A percentile compares a stretch with the other conserved stretches of the same genome.
Conservation (phyloP, 1,140 invertebrate species). For the Gerris buenoi region DNA sequence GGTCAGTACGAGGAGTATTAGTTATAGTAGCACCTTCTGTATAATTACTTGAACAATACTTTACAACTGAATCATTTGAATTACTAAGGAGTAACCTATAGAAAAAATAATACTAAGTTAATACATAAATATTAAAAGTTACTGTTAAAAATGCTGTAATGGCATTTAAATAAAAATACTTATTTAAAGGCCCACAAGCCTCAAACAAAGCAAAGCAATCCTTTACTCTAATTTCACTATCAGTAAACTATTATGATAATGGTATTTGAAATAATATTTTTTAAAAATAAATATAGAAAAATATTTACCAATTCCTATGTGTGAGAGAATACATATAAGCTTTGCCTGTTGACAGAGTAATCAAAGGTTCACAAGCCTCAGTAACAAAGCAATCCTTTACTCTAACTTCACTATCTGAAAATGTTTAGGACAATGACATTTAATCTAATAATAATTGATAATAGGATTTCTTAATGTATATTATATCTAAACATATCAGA, state of each 20-base stretch:
- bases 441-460: too few relatives aligned
- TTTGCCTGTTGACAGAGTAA: conserved; percentile 48
- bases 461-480: too few relatives aligned
- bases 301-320: conserved; percentile 43
- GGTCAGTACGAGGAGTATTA: conserved; percentile 7
- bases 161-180: too few relatives aligned
- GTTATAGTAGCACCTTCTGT: conserved; percentile 11
- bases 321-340: conserved; percentile 48
- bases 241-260: too few relatives aligned
- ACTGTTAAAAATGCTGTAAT: too few relatives aligned
- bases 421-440: too few relatives aligned
- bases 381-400: conserved; percentile 41
- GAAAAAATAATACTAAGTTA: too few relatives aligned
- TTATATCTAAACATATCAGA: too few relatives aligned
- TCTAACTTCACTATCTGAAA: conserved; percentile 27
- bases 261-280: conserved; percentile 12
- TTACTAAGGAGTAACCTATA: conserved; percentile 36
- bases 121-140: too few relatives aligned
- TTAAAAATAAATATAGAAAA: conserved; percentile 5
- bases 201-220: too few relatives aligned
- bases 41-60: conserved; percentile 15
- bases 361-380: conserved; percentile 42
- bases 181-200: too few relatives aligned
- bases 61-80: conserved; percentile 33
- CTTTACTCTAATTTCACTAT: too few relatives aligned